phyloP scores from a whole-genome alignment of 2,888 invertebrate species.

The Cenopis cana region DNA sequence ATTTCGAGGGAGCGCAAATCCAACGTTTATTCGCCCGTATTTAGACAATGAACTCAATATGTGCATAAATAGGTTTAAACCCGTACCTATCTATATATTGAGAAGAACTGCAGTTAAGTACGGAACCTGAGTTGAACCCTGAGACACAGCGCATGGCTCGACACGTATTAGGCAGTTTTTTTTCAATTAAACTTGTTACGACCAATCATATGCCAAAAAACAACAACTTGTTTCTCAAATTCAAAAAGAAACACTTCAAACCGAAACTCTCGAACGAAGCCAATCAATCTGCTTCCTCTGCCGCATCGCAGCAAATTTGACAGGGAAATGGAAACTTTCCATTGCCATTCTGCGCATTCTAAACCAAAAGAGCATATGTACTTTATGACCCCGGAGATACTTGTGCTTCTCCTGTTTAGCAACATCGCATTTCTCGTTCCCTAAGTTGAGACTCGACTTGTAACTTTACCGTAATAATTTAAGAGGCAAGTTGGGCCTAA shows the following conservation, averaged over 20 bases:
- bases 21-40: no score
- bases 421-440: constrained; percentile 34
- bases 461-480: constrained; percentile 50
- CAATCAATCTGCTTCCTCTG: constrained; percentile 48
- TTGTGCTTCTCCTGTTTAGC: constrained; percentile 22
- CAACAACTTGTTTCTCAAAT: not conserved
- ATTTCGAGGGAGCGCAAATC: no score
- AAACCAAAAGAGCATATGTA: constrained; percentile 36
- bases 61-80: no score
- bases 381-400: constrained; percentile 13
- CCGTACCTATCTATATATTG: no score
- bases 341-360: constrained; percentile 49
- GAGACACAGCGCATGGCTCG: no score
- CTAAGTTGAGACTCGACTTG: constrained; percentile 40
- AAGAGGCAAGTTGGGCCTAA: constrained; percentile 51
- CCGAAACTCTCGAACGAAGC: constrained; percentile 14
- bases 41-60: no score
- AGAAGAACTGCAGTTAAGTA: no score
- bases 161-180: no score
- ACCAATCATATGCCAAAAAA: not conserved
- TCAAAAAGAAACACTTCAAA: constrained; percentile 15
- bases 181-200: not conserved
- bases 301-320: constrained; percentile 46
- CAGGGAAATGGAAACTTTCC: constrained; percentile 63
- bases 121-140: no score